Evolutionary conservation across 2,888 invertebrate genomes (phyloP), one percentile per base, ranked within the genome.

Genomic region (Augochlorella aurata): DNA sequence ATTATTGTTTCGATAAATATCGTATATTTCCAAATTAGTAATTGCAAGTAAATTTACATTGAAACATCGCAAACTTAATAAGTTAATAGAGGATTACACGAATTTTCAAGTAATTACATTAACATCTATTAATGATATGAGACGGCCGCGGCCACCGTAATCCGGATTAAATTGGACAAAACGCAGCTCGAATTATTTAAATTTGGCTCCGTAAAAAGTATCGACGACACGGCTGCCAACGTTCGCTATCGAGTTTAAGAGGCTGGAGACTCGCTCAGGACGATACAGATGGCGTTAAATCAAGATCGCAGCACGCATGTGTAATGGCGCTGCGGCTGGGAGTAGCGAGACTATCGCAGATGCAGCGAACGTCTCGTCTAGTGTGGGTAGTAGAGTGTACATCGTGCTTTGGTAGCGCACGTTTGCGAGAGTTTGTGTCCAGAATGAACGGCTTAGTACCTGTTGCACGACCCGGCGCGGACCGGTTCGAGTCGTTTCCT

Each of bases 381-480:
- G 80, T 74, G 70, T 76, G 54, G 73, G 69, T 76, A 72, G 80
- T 67, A 70, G 71, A 24, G 77, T 70, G 49, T 79, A 45, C 61
- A 70, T 81, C 75, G 71, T 63, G 69, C 45, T 77, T 61, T 70
- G 58, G 67, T 74, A 80, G 82, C 77, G 83, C 87, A 74, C 81
- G 78, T 87, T 70, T 79, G 75, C 52, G 69, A 82, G 83, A 80
- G 71, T 85, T 79, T 74, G 50, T 77, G 70, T 68, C 65, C 73
- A 77, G 89, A 85, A 92, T 92, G 92, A 88, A 91, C 86, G 87
- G 77, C 86, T 82, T 84, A 85, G 79, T 91, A 92, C 92, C 91
- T 92, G 92, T 92, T 92, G 92, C 92, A 85, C 85, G 79, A 61
- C 71, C 74, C 81, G 78, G 74, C 76, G 68, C 80, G 82, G 61